Evolutionary conservation across 2,113 vertebrate species (phyloP).

Genomic region (Odocoileus virginianus): DNA sequence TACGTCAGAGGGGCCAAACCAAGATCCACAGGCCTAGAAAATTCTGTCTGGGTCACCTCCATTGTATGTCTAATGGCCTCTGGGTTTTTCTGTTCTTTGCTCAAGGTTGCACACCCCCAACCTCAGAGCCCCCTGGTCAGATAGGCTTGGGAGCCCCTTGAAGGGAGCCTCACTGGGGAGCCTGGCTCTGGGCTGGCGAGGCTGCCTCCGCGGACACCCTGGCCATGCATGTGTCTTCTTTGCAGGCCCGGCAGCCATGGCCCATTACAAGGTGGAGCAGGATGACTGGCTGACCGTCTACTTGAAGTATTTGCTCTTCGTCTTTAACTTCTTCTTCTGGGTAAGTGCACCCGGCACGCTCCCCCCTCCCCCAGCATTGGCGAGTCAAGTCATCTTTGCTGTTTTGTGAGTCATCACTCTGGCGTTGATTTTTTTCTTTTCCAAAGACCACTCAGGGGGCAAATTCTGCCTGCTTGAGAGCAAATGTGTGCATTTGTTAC

Average conservation of each 20-base stretch:
- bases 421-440: background rate
- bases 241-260: constrained; percentile 76
- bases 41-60: background rate
- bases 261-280: constrained; percentile 80
- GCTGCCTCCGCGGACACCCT: fast-evolving
- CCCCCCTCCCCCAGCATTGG: background rate
- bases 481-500: background rate
- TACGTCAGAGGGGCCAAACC: background rate
- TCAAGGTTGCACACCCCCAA: background rate
- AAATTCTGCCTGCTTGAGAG: background rate
- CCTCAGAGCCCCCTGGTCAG: background rate
- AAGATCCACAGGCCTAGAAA: background rate
- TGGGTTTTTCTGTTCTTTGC: background rate
- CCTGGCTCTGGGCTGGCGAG: background rate
- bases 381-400: background rate
- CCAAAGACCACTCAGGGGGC: background rate
- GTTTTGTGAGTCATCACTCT: background rate
- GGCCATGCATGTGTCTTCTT: background rate
- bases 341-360: constrained; percentile 75
- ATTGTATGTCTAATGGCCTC: background rate
- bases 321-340: constrained; percentile 93
- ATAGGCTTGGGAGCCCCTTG: background rate
- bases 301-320: constrained; percentile 89
- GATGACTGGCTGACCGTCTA: constrained; percentile 85
- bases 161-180: background rate